Base-by-base conservation (phyloP, 2,888 invertebrate genomes). In the Geophilus truncorum region DNA sequence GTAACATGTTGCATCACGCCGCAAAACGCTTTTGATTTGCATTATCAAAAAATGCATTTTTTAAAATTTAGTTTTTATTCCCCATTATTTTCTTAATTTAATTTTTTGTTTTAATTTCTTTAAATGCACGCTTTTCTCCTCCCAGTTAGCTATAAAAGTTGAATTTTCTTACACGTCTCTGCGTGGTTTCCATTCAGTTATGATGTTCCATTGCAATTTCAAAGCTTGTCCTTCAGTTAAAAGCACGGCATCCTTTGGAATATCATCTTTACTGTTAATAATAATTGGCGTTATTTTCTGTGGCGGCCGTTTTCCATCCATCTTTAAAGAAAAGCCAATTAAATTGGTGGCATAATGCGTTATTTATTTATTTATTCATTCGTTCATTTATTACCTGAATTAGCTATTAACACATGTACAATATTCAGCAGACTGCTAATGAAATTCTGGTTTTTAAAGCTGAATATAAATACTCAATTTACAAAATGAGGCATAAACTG, bases 211-310 rank as follows among this genome's bases (percentile, higher is more conserved):
- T 84, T 90, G 90, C 85, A 92, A 91, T 1, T 85, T 81, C 0
- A 90, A 82, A 0, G 93, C 93, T 84, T 92, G 90, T 0, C 87
- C 81, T 86, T 90, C 89, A 4, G 87, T 86, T 78, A 93, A 84
- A 36, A 87, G 51, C 0, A 92, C 89, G 0, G 92, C 92, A 88
- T 90, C 92, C 83, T 87, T 83, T 0, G 93, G 93, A 40, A 92
- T 84, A 5, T 89, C 87, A 0, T 84, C 84, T n/a, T 79, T 81
- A 23, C 21, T 23, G 2, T 1, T 2, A 1, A 78, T 45, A n/a
- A 6, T 45, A 12, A 78, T 23, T 18, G 32, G 34, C 23, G 23
- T 18, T 32, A 34, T 76, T 32, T 34, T 32, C n/a, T 76, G 76
- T 25, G 34, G 34, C n/a, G 25, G 25, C 15, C 15, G 18, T 15